Percentiles rank a stretch among this genome's conserved stretches.
phyloP scores from a whole-genome alignment of 2,113 vertebrate genomes.

The Lampris incognitus region DNA sequence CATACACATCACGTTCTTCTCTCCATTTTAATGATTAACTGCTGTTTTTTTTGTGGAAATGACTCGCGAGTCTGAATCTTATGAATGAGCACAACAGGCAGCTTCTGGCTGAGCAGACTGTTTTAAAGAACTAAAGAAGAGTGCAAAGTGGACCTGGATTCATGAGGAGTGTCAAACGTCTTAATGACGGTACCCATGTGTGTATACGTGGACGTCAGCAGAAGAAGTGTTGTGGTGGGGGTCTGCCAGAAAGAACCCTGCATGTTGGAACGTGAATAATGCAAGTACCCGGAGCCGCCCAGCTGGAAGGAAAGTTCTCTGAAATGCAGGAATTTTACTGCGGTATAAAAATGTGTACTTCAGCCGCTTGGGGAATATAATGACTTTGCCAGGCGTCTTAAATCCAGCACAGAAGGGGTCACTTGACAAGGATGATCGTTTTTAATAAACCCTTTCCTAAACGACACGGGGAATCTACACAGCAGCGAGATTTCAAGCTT shows the following conservation, averaged over 20 bases:
- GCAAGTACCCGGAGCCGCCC: neutral
- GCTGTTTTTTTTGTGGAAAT: conserved; percentile 25
- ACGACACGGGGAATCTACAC: conserved; percentile 14
- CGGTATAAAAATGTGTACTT: neutral
- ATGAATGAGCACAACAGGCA: conserved; percentile 24
- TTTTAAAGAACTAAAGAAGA: conserved; percentile 23
- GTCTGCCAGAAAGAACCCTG: too few species aligned
- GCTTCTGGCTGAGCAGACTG: conserved; percentile 9
- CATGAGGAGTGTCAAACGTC: too few species aligned
- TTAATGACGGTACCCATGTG: too few species aligned
- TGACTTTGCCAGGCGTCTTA: conserved; percentile 8
- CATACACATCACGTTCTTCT: conserved; percentile 47
- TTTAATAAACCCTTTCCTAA: conserved; percentile 39
- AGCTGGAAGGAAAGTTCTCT: neutral
- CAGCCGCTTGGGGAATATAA: conserved; percentile 4
- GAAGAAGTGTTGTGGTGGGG: too few species aligned
- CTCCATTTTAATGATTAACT: conserved; percentile 47
- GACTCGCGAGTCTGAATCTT: conserved; percentile 42
- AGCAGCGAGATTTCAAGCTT: conserved; percentile 35
- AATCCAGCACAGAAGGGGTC: conserved; percentile 31
- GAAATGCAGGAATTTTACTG: neutral
- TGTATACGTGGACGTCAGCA: too few species aligned
- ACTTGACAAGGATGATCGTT: conserved; percentile 42
- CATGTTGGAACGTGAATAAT: too few species aligned
- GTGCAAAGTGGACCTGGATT: neutral